Evolutionary conservation across 2,888 invertebrate species (phyloP).

Genomic region (Marasmarcha lunaedactyla): DNA sequence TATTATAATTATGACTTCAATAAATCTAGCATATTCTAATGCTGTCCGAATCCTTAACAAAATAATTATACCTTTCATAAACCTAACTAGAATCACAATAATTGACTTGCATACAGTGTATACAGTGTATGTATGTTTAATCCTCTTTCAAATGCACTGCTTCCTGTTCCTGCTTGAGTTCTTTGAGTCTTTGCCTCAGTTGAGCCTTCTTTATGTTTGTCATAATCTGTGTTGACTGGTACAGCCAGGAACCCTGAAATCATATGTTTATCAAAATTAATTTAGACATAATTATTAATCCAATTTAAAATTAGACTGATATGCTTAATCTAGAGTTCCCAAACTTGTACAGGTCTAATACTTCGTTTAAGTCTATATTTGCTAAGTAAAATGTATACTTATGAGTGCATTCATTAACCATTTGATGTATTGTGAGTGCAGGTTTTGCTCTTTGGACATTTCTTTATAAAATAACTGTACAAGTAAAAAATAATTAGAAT

Average conservation of each 20-base stretch:
- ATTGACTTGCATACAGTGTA: constrained; percentile 1
- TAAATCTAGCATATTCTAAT: not conserved
- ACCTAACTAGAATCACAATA: constrained; percentile 13
- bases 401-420: no score
- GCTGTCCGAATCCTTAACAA: constrained; percentile 12
- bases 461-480: no score
- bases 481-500: no score
- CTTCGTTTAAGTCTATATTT: no score
- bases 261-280: not conserved
- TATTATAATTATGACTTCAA: not conserved
- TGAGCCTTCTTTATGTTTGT: constrained; percentile 86
- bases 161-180: constrained; percentile 53
- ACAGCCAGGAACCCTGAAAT: constrained; percentile 88
- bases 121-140: constrained; percentile 22
- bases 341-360: no score
- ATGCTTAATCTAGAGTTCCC: no score
- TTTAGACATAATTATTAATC: no score
- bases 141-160: constrained; percentile 41
- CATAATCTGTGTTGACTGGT: constrained; percentile 90
- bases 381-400: no score
- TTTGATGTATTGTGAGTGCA: no score
- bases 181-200: constrained; percentile 75
- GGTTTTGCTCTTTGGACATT: no score
- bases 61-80: constrained; percentile 16
- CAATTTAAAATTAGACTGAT: no score